Base-by-base conservation (phyloP, 92 coral and sea anemone species). In the Meandrina meandrites region DNA sequence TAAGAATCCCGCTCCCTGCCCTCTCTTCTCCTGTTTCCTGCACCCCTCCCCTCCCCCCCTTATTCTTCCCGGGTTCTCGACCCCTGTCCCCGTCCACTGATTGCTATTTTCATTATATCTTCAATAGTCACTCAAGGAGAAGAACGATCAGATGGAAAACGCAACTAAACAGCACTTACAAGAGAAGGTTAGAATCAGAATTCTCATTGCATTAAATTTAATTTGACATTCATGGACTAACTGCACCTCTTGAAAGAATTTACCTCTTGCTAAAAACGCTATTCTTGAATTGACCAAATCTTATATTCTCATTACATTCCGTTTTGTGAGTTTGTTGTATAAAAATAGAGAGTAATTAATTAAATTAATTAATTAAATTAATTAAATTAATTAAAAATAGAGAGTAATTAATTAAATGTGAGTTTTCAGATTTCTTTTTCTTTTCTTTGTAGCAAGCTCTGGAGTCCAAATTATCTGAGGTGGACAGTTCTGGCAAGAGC, bases 361-460 rank as follows among this genome's bases (percentile, higher is more conserved):
- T n/a, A n/a, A n/a, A n/a, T n/a, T n/a, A n/a, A n/a, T n/a, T n/a
- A n/a, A n/a, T n/a, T n/a, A n/a, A n/a, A n/a, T n/a, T n/a, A n/a
- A n/a, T n/a, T n/a, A n/a, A n/a, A n/a, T n/a, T n/a, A n/a, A n/a
- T n/a, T n/a, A n/a, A n/a, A n/a, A n/a, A n/a, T 48, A 7, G 53
- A 40, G 11, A 73, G 14, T 6, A 36, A 18, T 72, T 4, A 34
- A 18, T 31, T 14, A 19, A 35, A 5, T 32, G 42, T 31, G 30
- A 31, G 7, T 35, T 7, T 35, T 48, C 32, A 15, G 18, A 12
- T 28, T 60, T n/a, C 31, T 67, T 64, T n/a, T 48, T 22, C 69
- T 48, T 57, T 53, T 69, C 12, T 75, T 78, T 79, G 34, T 73
- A 96, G 99, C 93, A 93, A 90, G 89, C 94, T 58, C 80, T 97